Evolutionary conservation across 2,888 invertebrate genomes (phyloP), one percentile per base, ranked within the genome.

Genomic region (Deilephila porcellus): DNA sequence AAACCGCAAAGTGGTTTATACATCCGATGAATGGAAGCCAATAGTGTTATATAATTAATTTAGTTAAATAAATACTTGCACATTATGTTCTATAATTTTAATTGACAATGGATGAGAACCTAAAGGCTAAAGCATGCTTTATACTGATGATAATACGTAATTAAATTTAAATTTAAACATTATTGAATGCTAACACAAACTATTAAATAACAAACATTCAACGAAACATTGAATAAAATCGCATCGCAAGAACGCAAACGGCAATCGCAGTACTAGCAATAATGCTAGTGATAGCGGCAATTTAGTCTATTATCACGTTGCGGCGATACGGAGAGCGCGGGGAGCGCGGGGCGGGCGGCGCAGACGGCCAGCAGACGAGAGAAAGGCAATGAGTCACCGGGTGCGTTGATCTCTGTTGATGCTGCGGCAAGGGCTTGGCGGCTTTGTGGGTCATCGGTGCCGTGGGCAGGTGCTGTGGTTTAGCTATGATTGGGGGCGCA

Each of bases 361-460:
- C 89, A 92, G 92, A 92, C 92, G 84, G 81, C 77, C 84, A 78
- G 86, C 82, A 92, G 92, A 92, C 92, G 86, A 86, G 91, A 89
- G 93, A 93, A 93, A 93, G 93, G 90, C 87, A 87, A 81, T 88
- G 87, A 84, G 79, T 79, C 78, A 79, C 80, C 71, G 72, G 74
- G 83, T 82, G 83, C 87, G 83, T 82, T 87, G 89, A 87, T 87
- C 90, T 82, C 78, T 73, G 71, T 73, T 76, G 79, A 75, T 74
- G 77, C 78, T 78, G 70, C 52, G 37, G 37, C 37, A 17, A 67
- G 56, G 59, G 37, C 53, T 56, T 8, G 63, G 17, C 52, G 34
- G 8, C 56, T 45, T 25, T 52, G 25, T 67, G 67, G 67, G 67
- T 67, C 45, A 25, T 67, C 56, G 56, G 56, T 29, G 7, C 17